Evolutionary conservation across 1,140 invertebrate genomes (phyloP).

Genomic region (Olivierus martensii): DNA sequence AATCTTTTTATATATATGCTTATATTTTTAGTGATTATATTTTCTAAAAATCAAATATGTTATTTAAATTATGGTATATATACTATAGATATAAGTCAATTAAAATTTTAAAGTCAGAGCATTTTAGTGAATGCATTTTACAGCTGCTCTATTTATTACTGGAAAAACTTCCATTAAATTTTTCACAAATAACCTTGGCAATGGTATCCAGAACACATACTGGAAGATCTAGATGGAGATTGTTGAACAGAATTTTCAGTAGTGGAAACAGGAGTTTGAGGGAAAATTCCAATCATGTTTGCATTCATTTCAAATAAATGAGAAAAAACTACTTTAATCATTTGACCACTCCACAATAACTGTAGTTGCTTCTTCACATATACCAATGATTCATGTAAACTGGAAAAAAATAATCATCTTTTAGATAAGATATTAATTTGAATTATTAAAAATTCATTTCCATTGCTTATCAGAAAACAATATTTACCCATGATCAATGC

Average conservation of each 20-base stretch:
- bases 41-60: too few species aligned
- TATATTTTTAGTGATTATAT: too few species aligned
- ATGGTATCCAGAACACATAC: neutral
- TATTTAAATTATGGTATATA: too few species aligned
- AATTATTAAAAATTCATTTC: too few species aligned
- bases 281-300: neutral
- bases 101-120: too few species aligned
- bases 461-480: too few species aligned
- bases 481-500: conserved; percentile 45
- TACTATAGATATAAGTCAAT: too few species aligned
- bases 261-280: neutral
- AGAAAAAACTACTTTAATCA: conserved; percentile 40
- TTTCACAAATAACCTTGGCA: neutral
- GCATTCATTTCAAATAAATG: conserved; percentile 24
- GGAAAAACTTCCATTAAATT: neutral
- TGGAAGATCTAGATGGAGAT: neutral
- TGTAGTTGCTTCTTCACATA: conserved; percentile 67
- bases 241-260: neutral
- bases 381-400: conserved; percentile 65
- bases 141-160: too few species aligned
- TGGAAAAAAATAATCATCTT: conserved; percentile 21
- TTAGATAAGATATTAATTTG: too few species aligned
- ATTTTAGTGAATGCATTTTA: too few species aligned
- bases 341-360: conserved; percentile 62
- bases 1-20: too few species aligned